Percentiles rank a stretch among this genome's conserved stretches.
Conservation (phyloP, 2,797 vertebrate genomes). For the Schizothorax lantsangensis region DNA sequence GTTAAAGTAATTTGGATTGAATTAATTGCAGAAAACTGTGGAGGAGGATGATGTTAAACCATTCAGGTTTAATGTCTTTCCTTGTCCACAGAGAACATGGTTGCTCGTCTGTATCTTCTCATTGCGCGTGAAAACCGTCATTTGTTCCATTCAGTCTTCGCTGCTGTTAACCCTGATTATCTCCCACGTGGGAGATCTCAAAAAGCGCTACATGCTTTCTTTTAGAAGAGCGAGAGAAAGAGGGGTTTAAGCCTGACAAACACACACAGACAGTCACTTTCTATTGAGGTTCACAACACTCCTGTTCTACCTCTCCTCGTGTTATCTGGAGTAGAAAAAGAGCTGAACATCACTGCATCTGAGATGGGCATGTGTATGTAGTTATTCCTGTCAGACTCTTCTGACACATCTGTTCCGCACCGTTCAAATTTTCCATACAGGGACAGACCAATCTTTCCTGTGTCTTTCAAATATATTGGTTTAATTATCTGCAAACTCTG, state of each 20-base stretch:
- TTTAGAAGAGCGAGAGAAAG: slow-evolving; percentile 57
- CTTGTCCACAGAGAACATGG: slow-evolving; percentile 56
- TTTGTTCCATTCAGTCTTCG: slow-evolving; percentile 66
- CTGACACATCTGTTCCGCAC: slow-evolving; percentile 56
- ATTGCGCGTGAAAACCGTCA: slow-evolving; percentile 67
- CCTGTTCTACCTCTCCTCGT: slow-evolving; percentile 62
- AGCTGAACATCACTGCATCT: slow-evolving; percentile 66
- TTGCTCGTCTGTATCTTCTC: slow-evolving; percentile 65
- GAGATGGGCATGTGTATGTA: slow-evolving; percentile 31
- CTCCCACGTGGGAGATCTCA: slow-evolving; percentile 70
- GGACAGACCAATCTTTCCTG: neutral
- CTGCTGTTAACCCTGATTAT: slow-evolving; percentile 55
- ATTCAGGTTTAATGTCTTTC: slow-evolving; percentile 31
- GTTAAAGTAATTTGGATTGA: slow-evolving; percentile 12
- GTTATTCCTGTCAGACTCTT: slow-evolving; percentile 43
- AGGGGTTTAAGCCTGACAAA: slow-evolving; percentile 63
- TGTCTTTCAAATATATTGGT: neutral
- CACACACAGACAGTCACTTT: slow-evolving; percentile 60
- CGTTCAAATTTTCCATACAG: neutral
- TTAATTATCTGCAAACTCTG: neutral
- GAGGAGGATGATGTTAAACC: slow-evolving; percentile 13
- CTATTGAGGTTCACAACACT: slow-evolving; percentile 26
- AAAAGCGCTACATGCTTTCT: slow-evolving; percentile 67
- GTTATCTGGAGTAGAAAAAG: slow-evolving; percentile 72
- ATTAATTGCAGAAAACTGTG: slow-evolving; percentile 5